phyloP scores from a whole-genome alignment of 2,113 vertebrate species.

The Panthera tigris region DNA sequence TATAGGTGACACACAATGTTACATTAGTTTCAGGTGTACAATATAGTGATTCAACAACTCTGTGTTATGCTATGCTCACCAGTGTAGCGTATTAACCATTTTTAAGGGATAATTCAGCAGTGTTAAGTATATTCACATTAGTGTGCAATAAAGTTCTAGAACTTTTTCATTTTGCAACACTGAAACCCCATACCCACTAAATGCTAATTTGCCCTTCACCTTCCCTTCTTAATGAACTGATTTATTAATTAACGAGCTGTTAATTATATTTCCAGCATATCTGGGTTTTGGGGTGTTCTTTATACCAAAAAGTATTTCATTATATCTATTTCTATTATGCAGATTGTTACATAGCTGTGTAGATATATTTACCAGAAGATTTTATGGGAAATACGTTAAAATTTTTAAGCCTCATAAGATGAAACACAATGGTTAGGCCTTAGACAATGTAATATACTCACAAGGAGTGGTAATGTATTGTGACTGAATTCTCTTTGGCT shows the following conservation, averaged over 20 bases:
- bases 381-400: conserved; percentile 44
- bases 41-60: background rate
- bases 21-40: background rate
- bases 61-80: background rate
- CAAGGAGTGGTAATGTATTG: background rate
- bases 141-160: background rate
- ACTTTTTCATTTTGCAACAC: background rate
- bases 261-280: conserved; percentile 31
- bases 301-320: background rate
- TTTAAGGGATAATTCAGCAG: background rate
- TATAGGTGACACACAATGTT: background rate
- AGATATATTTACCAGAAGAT: conserved; percentile 28
- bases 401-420: background rate
- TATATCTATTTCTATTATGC: background rate
- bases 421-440: background rate
- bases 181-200: background rate
- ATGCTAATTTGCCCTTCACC: background rate
- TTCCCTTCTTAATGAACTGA: conserved; percentile 5
- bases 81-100: background rate
- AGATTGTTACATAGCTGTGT: background rate
- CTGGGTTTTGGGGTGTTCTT: conserved; percentile 28
- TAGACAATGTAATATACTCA: background rate
- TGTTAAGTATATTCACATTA: background rate
- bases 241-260: background rate
- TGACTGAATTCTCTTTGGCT: conserved; percentile 74